Evolutionary conservation across 2,797 vertebrate species (phyloP), one percentile per base, ranked within the genome.

Genomic region (Typhlichthys eigenmanni): DNA sequence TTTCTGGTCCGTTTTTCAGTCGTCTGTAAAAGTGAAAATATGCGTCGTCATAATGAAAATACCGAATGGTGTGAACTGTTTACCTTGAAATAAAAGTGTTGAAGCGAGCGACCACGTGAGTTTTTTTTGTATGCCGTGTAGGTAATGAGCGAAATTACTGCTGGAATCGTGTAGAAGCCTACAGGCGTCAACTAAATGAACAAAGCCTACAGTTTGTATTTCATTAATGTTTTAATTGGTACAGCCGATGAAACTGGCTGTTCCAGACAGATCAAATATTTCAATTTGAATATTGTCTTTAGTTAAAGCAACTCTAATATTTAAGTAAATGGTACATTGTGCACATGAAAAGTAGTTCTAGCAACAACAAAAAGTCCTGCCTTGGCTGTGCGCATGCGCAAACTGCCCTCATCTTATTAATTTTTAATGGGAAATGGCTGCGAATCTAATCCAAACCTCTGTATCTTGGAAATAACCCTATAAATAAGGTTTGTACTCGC

Each of bases 381-480:
- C 24, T 29, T 29, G 24, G 24, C 24, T 29, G 24, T 29, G 24
- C 92, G 92, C 93, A 90, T 92, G 93, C 92, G 49, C 91, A 79
- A 77, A 74, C 57, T 19, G 81, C 64, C 62, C 64, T 80, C 66
- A 75, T 76, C 79, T 89, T 91, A 91, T 93, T 90, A 92, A 92
- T 91, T 87, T 92, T 93, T 92, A 90, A 93, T 92, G 90, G 87
- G 82, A 91, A 90, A 92, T 93, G 91, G 91, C 91, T 91, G 91
- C 89, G 87, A 89, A 91, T 91, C 87, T 89, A 60, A 75, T 87
- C 84, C 87, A 88, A 88, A 90, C 84, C 86, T 74, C 81, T 81
- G 78, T 77, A 88, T 84, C 85, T 72, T 71, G 69, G 66, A 76
- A 69, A 71, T 85, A 62, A 75, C 66, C 69, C 24, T 7, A 47